These are phyloP conservation scores for Vultur gryphus DNA, from an alignment of 2,797 vertebrate genomes.

Conservation along the genomic window DNA sequence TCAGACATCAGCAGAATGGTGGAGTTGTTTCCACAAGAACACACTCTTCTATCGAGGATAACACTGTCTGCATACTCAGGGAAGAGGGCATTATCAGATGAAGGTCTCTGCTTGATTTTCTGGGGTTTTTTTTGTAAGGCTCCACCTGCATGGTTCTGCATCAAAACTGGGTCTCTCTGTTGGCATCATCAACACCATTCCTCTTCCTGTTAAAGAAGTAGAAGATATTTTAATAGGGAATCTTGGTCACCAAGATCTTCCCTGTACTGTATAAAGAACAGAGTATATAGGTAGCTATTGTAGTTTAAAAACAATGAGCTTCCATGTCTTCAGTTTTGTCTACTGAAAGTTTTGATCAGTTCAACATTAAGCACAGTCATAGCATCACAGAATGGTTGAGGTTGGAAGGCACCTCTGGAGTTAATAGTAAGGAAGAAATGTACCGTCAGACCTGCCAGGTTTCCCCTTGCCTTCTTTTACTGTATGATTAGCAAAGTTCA, in stretches of 20 bases:
- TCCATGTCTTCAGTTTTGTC: neutral
- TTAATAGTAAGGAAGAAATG: neutral
- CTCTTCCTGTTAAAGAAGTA: neutral
- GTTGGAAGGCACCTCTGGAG: neutral
- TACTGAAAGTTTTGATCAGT: neutral
- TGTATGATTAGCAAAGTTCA: conserved; percentile 59
- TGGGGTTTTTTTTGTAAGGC: neutral
- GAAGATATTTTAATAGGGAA: neutral
- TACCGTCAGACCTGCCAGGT: neutral
- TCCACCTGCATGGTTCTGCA: neutral
- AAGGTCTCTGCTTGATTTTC: neutral
- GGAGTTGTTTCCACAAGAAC: neutral
- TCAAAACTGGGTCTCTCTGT: neutral
- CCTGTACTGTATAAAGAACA: neutral
- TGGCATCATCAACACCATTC: neutral
- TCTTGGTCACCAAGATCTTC: neutral
- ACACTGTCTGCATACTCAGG: neutral
- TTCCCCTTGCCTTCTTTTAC: neutral
- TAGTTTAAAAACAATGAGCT: neutral
- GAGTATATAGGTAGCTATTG: neutral
- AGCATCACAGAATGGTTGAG: neutral
- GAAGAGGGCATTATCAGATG: neutral
- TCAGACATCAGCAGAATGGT: neutral
- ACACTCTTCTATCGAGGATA: neutral
- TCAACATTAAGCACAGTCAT: neutral